Evolutionary conservation across 1,140 invertebrate species (phyloP).

Genomic region (Nasonia longicornis): DNA sequence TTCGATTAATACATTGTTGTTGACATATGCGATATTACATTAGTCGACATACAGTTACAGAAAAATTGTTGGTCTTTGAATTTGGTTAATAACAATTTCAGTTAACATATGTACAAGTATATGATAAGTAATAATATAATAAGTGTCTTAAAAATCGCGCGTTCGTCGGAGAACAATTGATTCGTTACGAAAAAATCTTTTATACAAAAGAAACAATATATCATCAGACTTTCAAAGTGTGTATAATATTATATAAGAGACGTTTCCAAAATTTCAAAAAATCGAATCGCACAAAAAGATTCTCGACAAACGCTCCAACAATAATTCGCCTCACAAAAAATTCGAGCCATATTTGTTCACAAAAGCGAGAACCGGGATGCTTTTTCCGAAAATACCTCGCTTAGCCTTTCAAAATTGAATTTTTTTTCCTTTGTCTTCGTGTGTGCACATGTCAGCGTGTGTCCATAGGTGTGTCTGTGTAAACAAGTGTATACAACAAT

Average conservation of each 20-base stretch:
- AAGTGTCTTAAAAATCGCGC: not conserved
- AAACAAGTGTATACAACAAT: not conserved
- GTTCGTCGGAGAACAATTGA: not conserved
- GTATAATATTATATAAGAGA: not conserved
- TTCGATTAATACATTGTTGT: not conserved
- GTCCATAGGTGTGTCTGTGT: not conserved
- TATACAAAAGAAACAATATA: not conserved
- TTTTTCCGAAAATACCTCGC: not conserved
- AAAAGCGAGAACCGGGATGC: not conserved
- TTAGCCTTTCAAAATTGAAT: conserved; percentile 9
- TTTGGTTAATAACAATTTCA: not conserved
- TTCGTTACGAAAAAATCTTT: not conserved
- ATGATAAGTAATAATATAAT: too few relatives aligned
- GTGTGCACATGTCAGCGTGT: not conserved
- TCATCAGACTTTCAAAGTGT: not conserved
- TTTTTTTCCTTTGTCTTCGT: not conserved
- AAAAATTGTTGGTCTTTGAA: not conserved
- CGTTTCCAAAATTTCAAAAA: not conserved
- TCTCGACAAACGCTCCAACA: too few relatives aligned
- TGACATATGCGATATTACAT: not conserved
- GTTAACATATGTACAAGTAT: not conserved
- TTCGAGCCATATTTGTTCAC: too few relatives aligned
- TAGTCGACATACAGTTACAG: not conserved
- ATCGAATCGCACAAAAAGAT: not conserved
- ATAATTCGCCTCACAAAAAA: not conserved